Base-by-base conservation (phyloP, 2,797 vertebrate species). In the Halcyon leucocephala region DNA sequence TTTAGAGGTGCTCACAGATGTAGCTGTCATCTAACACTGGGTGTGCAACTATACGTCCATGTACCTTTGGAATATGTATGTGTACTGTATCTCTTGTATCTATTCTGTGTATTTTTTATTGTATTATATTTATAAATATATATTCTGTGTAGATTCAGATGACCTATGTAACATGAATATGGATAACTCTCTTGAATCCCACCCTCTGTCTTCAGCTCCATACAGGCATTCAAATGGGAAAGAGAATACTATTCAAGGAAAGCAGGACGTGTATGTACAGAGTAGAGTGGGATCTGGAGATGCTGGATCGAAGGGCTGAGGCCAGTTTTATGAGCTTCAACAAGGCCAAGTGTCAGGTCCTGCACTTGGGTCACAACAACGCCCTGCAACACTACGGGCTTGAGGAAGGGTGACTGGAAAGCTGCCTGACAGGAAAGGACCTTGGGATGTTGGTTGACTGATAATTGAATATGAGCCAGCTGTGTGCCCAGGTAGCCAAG, bases 231-330 rank as follows among this genome's bases (percentile, higher is more conserved):
- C 52, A 48, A 39, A 67, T 49, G 35, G 33, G 7, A 48, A 77
- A 83, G 73, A 6, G 29, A 74, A 9, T 28, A 46, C 4, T 62
- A 9, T 61, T 49, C 33, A 41, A 65, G 39, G 26, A 65, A 77
- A 82, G 52, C 7, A 5, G 33, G 41, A 22, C 2, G 10, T 33
- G 11, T 37, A 26, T 12, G 6, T 49, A 39, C 29, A 66, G 60
- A 90, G 29, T 14, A 80, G 18, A 22, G 7, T 66, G 21, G 24
- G 13, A 35, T 41, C 21, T 55, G 44, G 44, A 46, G 44, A 60
- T 18, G 5, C 16, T 74, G 37, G 9, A 42, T 76, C 0, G 0
- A 57, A 46, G 33, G 61, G 24, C 24, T 0, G 0, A 74, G 33
- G 8, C 7, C 10, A 64, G 0, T 9, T 46, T 6, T 21, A 1